Base-by-base conservation (phyloP, 2,797 vertebrate species). In the Thamnophis elegans region DNA sequence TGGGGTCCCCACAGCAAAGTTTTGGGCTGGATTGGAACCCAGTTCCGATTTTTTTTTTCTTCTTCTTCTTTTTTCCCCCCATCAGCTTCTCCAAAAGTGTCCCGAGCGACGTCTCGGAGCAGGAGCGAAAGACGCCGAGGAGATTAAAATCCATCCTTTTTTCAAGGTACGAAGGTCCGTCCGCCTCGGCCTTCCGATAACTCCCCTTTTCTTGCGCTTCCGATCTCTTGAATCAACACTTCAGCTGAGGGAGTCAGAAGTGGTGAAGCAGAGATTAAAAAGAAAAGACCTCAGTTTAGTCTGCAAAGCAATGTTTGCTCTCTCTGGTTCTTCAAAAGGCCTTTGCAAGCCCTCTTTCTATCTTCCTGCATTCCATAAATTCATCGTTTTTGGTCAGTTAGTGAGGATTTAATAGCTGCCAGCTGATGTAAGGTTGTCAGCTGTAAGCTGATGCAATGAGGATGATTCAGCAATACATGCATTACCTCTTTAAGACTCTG, bases 71-170 rank as follows among this genome's bases (percentile, higher is more conserved):
- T 93, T 47, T 51, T 51, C 6, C 47, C 6, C 47, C 16, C 60
- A 92, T 92, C 95, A 99, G 99, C 97, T 99, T 95, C 98, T 99
- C 96, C 98, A 97, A 96, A 99, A 99, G 95, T 98, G 97, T 89
- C 98, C 99, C 0, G 98, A 98, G 91, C 97, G 94, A 93, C 98
- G 99, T 58, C 97, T 99, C 1, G 99, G 99, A 92, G 98, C 98
- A 0, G 98, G 99, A 47, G 97, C 97, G 55, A 98, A 96, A 88
- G 99, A 99, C 0, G 98, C 99, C 0, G 96, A 97, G 11, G 98
- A 98, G 95, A 98, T 99, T 96, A 99, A 99, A 96, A 96, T 92
- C 25, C 98, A 99, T 94, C 95, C 96, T 6, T 99, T 99, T 96
- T 99, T 98, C 95, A 98, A 98, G 98, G 99, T 99, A 95, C 0